A percentile compares a stretch with the other conserved stretches of the same genome.
Evolutionary conservation across 2,888 invertebrate genomes (phyloP).

Genomic region (Hedya salicella): DNA sequence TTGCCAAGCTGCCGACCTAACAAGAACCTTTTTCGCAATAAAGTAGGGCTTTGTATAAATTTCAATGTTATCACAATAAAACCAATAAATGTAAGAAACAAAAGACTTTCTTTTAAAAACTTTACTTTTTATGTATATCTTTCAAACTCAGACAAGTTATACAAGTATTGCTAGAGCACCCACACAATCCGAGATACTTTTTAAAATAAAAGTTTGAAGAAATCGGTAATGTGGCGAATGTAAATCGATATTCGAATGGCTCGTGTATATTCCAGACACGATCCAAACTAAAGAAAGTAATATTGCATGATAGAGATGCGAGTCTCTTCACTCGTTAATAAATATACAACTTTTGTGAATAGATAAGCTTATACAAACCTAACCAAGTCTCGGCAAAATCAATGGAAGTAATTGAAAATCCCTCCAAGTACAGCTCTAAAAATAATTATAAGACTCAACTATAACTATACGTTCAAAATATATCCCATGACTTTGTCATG

Average conservation of each 20-base stretch:
- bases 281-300: slow-evolving; percentile 36
- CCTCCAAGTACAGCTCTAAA: no score
- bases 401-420: no score
- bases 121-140: background rate
- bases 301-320: slow-evolving; percentile 8
- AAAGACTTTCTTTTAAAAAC: background rate
- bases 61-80: background rate
- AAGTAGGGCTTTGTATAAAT: no score
- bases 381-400: background rate
- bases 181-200: slow-evolving; percentile 28
- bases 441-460: no score
- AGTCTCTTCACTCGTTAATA: slow-evolving; percentile 9
- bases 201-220: slow-evolving; percentile 28
- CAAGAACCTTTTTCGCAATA: no score
- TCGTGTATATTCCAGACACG: slow-evolving; percentile 35
- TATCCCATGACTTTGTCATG: no score
- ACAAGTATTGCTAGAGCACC: slow-evolving; percentile 1
- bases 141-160: slow-evolving; percentile 8
- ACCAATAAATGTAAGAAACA: background rate
- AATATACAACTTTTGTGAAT: no score
- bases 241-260: slow-evolving; percentile 34
- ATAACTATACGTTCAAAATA: no score
- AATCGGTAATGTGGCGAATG: slow-evolving; percentile 27
- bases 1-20: no score
- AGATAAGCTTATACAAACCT: background rate